Base-by-base conservation (phyloP, 2,113 vertebrate species). In the Bungarus multicinctus region DNA sequence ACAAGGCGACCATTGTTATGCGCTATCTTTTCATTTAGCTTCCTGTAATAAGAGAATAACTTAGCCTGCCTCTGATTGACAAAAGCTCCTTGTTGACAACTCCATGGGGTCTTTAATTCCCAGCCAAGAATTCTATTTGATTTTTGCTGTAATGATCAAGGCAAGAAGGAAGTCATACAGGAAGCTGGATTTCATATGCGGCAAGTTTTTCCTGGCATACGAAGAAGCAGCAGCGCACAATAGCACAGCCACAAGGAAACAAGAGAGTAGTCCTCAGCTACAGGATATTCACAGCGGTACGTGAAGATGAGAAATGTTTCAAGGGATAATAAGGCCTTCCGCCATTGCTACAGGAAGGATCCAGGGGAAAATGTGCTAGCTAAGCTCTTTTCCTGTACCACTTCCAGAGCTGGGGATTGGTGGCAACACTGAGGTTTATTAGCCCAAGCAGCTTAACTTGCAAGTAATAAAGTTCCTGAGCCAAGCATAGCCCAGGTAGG, bases 331-430 rank as follows among this genome's bases (percentile, higher is more conserved):
- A 6, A 58, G 45, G 12, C 60, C 5, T 30, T 27, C 23, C 23
- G 25, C 34, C 23, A 27, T 18, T n/a, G 74, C 39, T 22, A 23
- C 34, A 57, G 39, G 52, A 50, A 55, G 60, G 54, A 57, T 23
- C 60, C 52, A 55, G 18, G 54, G 60, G 16, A 23, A 85, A 50
- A 54, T 50, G 85, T 9, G 22, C 22, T 90, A 74, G 95, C 92
- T 94, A 95, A 93, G 85, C 88, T 92, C 9, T 0, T 58, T 85
- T 50, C 92, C 93, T 81, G 94, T 89, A 92, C 93, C 92, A 54
- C 91, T 92, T 96, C 96, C 96, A 96, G 94, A 92, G 85, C 89
- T 90, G 93, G 91, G 96, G 96, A 97, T 97, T 96, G 95, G 94
- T 94, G 93, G 94, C 91, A 95, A 95, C 95, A 96, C 96, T 92